Conservation (phyloP, 2,113 vertebrate genomes). For the Barbus barbus region DNA sequence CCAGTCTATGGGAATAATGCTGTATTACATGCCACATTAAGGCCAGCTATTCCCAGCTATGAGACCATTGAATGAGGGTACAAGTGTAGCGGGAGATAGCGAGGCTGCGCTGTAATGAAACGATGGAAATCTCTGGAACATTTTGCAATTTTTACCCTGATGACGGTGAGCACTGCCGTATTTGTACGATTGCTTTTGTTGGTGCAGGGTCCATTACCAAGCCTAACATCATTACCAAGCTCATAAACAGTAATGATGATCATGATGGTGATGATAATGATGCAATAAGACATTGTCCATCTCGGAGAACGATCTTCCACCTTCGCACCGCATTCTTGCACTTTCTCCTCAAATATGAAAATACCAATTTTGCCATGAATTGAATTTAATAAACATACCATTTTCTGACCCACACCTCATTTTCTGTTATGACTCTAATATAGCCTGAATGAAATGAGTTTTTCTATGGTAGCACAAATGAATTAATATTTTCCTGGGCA, state of each 20-base stretch:
- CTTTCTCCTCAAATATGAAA: slow-evolving; percentile 54
- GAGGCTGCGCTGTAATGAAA: slow-evolving; percentile 43
- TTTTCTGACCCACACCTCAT: slow-evolving; percentile 41
- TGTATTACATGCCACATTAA: slow-evolving; percentile 43
- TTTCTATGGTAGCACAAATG: slow-evolving; percentile 43
- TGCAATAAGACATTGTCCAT: slow-evolving; percentile 55
- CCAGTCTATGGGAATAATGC: slow-evolving; percentile 44
- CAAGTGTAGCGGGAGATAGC: slow-evolving; percentile 21
- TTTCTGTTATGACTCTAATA: slow-evolving; percentile 50
- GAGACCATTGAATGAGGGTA: slow-evolving; percentile 42
- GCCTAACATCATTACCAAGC: slow-evolving; percentile 55
- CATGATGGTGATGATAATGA: slow-evolving; percentile 56
- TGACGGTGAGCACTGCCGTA: slow-evolving; percentile 33
- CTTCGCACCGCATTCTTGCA: slow-evolving; percentile 36
- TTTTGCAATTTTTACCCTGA: slow-evolving; percentile 44
- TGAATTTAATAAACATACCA: slow-evolving; percentile 59
- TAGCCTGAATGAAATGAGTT: slow-evolving; percentile 50
- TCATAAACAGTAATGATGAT: slow-evolving; percentile 53
- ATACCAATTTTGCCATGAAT: slow-evolving; percentile 51
- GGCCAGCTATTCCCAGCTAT: slow-evolving; percentile 48
- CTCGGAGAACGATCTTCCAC: slow-evolving; percentile 45
- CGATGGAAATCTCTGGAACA: slow-evolving; percentile 47
- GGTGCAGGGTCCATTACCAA: slow-evolving; percentile 57
- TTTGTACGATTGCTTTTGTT: slow-evolving; percentile 50
- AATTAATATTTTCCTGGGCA: slow-evolving; percentile 52